phyloP scores from a whole-genome alignment of 2,113 vertebrate species.

The Willisornis vidua region DNA sequence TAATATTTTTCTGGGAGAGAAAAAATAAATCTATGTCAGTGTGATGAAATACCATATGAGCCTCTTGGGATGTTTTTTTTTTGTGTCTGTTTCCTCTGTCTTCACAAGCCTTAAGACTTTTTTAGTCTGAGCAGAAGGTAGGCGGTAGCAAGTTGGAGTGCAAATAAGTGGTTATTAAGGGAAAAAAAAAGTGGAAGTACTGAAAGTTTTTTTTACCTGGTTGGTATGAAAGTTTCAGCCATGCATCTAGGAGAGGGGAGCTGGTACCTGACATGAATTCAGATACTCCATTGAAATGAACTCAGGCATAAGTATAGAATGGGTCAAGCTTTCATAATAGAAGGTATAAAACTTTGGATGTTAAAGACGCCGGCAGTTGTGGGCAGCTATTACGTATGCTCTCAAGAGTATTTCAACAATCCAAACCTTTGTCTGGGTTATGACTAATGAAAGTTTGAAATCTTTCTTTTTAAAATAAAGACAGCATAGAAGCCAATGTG shows the following conservation, averaged over 20 bases:
- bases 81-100: neutral
- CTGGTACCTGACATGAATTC: neutral
- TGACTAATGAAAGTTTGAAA: neutral
- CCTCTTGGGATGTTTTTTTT: neutral
- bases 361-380: neutral
- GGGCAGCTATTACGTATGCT: neutral
- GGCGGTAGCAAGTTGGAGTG: neutral
- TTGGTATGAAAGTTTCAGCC: neutral
- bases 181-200: neutral
- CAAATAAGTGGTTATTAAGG: neutral
- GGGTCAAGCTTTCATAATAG: neutral
- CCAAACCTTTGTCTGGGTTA: neutral
- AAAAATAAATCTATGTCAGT: neutral
- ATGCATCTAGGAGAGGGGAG: neutral
- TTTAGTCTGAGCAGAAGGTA: neutral
- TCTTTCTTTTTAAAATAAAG: constrained; percentile 73
- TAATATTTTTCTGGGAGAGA: neutral
- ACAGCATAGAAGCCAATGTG: constrained; percentile 98
- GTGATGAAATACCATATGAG: neutral
- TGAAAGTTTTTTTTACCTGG: neutral
- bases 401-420: neutral
- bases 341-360: neutral
- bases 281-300: neutral
- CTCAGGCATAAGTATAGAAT: accelerated
- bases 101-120: neutral